Evolutionary conservation across 2,888 invertebrate genomes (phyloP).

Genomic region (Sarcophaga caerulescens): DNA sequence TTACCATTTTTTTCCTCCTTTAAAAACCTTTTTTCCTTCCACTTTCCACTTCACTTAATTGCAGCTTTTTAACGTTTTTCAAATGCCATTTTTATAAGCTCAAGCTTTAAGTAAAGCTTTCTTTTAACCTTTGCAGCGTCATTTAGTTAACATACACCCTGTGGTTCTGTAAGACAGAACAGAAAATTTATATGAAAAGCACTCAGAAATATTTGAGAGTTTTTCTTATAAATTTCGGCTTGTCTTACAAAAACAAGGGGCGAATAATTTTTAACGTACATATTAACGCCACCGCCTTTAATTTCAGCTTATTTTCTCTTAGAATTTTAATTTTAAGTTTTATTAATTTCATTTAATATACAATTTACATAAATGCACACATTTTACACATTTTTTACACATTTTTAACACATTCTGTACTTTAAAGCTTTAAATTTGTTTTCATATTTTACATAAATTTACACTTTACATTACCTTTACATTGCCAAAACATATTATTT

Average conservation of each 20-base stretch:
- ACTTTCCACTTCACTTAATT: not conserved
- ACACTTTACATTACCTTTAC: not conserved
- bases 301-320: conserved; percentile 7
- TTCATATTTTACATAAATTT: not conserved
- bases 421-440: not conserved
- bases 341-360: conserved; percentile 10
- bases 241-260: too few species aligned
- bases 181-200: too few species aligned
- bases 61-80: not conserved
- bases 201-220: too few species aligned
- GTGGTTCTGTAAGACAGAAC: too few species aligned
- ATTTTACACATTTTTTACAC: not conserved
- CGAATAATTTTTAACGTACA: not conserved
- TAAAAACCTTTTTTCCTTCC: not conserved
- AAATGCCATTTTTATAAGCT: not conserved
- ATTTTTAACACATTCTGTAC: not conserved
- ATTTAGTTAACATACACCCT: not conserved
- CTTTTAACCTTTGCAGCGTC: not conserved
- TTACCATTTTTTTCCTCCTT: not conserved
- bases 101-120: too few species aligned
- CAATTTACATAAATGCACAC: conserved; percentile 19
- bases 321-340: not conserved
- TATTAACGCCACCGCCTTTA: not conserved
- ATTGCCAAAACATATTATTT: not conserved
- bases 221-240: too few species aligned